Base-by-base conservation (phyloP, 2,888 invertebrate species). In the Drosophila mercatorum region DNA sequence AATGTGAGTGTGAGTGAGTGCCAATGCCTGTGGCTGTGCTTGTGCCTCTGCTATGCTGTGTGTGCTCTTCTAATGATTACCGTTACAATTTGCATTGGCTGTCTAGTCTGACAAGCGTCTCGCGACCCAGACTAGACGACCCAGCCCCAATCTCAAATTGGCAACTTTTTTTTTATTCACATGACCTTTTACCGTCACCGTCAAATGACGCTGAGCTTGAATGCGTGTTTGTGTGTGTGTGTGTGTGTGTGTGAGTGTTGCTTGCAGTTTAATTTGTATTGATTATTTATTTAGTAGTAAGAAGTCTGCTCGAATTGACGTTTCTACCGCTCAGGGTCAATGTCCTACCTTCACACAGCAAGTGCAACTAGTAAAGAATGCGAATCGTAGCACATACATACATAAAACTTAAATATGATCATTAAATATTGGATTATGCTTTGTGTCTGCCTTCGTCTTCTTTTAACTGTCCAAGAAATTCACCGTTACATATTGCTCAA, bases 101-200 rank as follows among this genome's bases (percentile, higher is more conserved):
- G 84, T 86, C 86, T 84, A 83, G 83, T 85, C 85, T 71, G 71
- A 75, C 77, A 46, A 66, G 46, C 72, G 84, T 84, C 82, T 85
- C 84, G 87, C 86, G 86, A 84, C 84, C 84, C 86, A 84, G 84
- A 84, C 84, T 80, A 69, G 72, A 72, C 86, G 86, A 84, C 84
- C 82, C 84, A 84, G 74, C 84, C 83, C 81, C 81, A 84, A 79
- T 79, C 71, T 77, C 53, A 79, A 78, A 83, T 83, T 75, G 83
- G 76, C 69, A 64, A 70, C 72, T 65, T 72, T 72, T 71, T 71
- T 71, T 72, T 69, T 72, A 67, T 72, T 62, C 60, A 62, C 74
- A 67, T 84, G 84, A 84, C 84, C 84, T 84, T 86, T 84, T 76
- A 68, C 70, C 74, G 75, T 71, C 84, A 76, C 64, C 65, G 52